phyloP scores from a whole-genome alignment of 2,797 vertebrate species.

The Trachurus trachurus region DNA sequence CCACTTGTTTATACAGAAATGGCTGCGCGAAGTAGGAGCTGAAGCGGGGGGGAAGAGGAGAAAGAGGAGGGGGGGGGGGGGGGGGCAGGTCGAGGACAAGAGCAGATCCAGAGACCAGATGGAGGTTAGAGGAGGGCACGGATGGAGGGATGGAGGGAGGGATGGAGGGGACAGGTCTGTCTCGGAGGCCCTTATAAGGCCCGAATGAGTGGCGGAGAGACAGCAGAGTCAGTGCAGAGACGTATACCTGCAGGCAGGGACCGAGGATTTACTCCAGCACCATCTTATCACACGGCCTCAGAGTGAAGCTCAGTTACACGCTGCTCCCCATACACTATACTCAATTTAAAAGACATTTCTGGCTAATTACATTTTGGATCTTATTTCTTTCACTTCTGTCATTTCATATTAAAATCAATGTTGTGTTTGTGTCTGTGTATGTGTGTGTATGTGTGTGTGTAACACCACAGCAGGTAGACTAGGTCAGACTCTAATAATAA shows the following conservation, averaged over 20 bases:
- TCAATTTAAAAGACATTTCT: constrained; percentile 11
- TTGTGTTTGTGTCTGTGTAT: too few species aligned
- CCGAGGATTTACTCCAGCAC: not conserved
- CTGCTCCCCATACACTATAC: constrained; percentile 8
- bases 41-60: too few species aligned
- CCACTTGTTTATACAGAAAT: constrained; percentile 81
- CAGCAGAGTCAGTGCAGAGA: constrained; percentile 31
- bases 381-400: not conserved
- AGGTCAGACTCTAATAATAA: too few species aligned
- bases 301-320: not conserved
- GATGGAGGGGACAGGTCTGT: constrained; percentile 69
- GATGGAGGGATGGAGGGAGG: constrained; percentile 59
- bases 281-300: not conserved
- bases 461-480: not conserved
- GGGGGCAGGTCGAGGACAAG: constrained; percentile 66
- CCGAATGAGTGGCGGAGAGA: constrained; percentile 37
- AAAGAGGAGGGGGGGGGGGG: constrained; percentile 37
- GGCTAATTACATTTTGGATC: constrained; percentile 3
- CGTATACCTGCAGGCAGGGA: constrained; percentile 43
- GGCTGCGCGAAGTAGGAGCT: constrained; percentile 60
- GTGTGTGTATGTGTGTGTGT: not conserved
- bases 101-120: constrained; percentile 86
- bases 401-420: not conserved
- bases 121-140: constrained; percentile 76
- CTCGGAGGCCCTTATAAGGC: constrained; percentile 81